Base-by-base conservation (phyloP, 2,797 vertebrate genomes). In the Graptemys geographica region DNA sequence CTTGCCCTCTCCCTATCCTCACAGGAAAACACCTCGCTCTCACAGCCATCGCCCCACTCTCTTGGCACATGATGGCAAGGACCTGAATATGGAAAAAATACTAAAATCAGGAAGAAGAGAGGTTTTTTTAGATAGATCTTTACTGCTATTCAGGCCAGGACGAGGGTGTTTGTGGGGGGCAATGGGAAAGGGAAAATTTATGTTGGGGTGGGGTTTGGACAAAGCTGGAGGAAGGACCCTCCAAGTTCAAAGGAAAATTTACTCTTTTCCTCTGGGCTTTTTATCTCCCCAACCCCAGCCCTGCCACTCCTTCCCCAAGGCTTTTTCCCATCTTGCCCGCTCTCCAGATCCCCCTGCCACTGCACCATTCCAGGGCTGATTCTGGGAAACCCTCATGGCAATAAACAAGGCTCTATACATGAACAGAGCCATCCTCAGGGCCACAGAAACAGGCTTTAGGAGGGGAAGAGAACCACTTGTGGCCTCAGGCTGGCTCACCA, bases 41-140 rank as follows among this genome's bases (percentile, higher is more conserved):
- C 19, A n/a, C n/a, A 37, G 18, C n/a, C n/a, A 21, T 21, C 2
- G 10, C 25, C 55, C 15, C 19, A 53, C 0, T 72, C 9, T 44
- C 0, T 8, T 41, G 0, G 65, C 80, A 44, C 4, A 0, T 25
- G 0, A 0, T 2, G 83, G 81, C 13, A 86, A 44, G 31, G 2
- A 4, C 55, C 10, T 86, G 0, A 2, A 16, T 2, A 2, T 74
- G 69, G 19, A 74, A 37, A 37, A 69, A 69, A n/a, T 69, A 69
- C 19, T 37, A 41, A 37, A 41, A 47, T 28, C 72, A 76, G 72
- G 72, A 31, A 12, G 81, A 41, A 79, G 81, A 25, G 2, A 16
- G 25, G 31, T 47, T 41, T 23, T 65, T 65, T 41, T 6, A 7
- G 44, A 7, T 78, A 49, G 27, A 47, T 78, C 27, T 44, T 28